Percentiles rank a stretch among this genome's conserved stretches.
These are phyloP conservation scores for Drosophila colorata DNA, from an alignment of 2,888 invertebrate species.

Conservation along the genomic window DNA sequence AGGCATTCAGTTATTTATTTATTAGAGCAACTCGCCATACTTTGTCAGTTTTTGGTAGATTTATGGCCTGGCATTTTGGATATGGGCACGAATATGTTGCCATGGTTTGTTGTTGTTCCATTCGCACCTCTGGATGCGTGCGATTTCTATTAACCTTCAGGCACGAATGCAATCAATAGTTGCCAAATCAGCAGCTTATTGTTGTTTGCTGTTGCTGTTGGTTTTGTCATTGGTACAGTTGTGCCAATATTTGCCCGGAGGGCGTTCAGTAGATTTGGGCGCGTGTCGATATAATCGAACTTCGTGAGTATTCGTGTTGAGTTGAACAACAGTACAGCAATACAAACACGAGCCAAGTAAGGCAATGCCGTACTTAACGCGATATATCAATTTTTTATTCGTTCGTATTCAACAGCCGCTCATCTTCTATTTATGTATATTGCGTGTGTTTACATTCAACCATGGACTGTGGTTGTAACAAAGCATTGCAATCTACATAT, in stretches of 20 bases:
- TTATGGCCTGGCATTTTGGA: constrained; percentile 18
- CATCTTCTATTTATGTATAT: neutral
- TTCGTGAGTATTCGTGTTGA: neutral
- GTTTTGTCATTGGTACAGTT: constrained; percentile 23
- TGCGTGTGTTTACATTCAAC: neutral
- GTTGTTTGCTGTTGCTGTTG: constrained; percentile 5
- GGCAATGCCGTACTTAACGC: neutral
- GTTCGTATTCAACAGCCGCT: neutral
- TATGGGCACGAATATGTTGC: constrained; percentile 21
- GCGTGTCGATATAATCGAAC: constrained; percentile 26
- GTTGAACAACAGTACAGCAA: constrained; percentile 1
- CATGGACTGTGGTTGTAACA: neutral
- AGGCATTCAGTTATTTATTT: constrained; percentile 24
- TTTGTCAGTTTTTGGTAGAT: constrained; percentile 35
- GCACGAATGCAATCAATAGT: constrained; percentile 50
- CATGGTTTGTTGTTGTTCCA: constrained; percentile 6
- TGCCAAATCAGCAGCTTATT: constrained; percentile 30
- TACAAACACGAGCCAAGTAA: neutral
- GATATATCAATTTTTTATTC: neutral
- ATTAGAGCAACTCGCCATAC: constrained; percentile 52
- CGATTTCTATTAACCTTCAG: constrained; percentile 19
- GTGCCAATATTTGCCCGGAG: constrained; percentile 25
- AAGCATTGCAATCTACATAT: neutral
- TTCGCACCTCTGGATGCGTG: constrained; percentile 36
- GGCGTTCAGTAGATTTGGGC: neutral